A percentile compares a stretch with the other conserved stretches of the same genome.
Evolutionary conservation across 2,888 invertebrate genomes (phyloP).

Genomic region (Zelleria hepariella): DNA sequence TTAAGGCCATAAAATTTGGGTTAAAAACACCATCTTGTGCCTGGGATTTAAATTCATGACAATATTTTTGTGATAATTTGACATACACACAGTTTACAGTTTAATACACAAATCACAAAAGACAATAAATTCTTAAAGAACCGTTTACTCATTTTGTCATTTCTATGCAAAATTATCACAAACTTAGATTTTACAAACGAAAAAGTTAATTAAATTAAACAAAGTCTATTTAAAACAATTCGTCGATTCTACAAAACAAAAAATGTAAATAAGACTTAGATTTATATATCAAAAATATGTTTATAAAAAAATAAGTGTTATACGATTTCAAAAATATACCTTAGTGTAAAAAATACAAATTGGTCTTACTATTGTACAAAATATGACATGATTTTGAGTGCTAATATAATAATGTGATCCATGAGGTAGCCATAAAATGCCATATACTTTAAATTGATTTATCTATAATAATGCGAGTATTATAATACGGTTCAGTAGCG

Average conservation of each 20-base stretch:
- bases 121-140: constrained; percentile 14
- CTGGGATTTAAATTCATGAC: constrained; percentile 49
- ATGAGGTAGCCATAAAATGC: constrained; percentile 70
- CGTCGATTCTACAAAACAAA: neutral
- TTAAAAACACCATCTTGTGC: constrained; percentile 67
- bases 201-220: constrained; percentile 45
- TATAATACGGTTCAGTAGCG: constrained; percentile 1
- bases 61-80: constrained; percentile 48
- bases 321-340: constrained; percentile 44
- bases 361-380: constrained; percentile 35
- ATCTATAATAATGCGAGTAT: constrained; percentile 8
- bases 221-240: constrained; percentile 31
- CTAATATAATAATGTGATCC: constrained; percentile 56
- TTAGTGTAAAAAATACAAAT: constrained; percentile 40
- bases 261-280: constrained; percentile 4
- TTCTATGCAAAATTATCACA: constrained; percentile 32
- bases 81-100: no score
- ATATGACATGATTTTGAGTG: constrained; percentile 34
- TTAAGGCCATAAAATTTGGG: constrained; percentile 60
- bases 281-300: constrained; percentile 3
- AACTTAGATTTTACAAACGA: constrained; percentile 48
- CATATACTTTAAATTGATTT: constrained; percentile 38
- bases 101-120: constrained; percentile 18
- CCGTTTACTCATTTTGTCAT: constrained; percentile 5
- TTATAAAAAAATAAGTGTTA: constrained; percentile 28